Evolutionary conservation across 2,888 invertebrate species (phyloP).

Genomic region (Polietes domitor): DNA sequence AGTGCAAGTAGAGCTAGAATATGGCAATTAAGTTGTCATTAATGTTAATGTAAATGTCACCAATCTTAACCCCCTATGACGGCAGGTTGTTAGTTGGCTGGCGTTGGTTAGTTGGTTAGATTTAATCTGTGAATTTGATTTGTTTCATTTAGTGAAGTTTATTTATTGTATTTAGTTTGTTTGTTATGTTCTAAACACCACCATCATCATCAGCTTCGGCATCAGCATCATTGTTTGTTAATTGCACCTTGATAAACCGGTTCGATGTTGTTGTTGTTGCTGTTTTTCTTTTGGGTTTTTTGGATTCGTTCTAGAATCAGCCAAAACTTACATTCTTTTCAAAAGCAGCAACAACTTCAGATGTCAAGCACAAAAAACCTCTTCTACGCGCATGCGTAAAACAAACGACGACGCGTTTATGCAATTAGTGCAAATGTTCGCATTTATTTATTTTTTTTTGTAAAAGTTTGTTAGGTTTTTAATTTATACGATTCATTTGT

Average conservation of each 20-base stretch:
- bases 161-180: constrained; percentile 10
- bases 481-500: constrained; percentile 63
- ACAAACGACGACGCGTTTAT: constrained; percentile 54
- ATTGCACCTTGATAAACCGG: constrained; percentile 61
- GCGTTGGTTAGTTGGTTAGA: neutral
- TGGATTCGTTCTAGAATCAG: constrained; percentile 48
- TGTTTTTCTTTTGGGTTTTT: neutral
- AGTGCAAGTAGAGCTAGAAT: too few relatives aligned
- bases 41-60: constrained; percentile 17
- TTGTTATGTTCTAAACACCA: constrained; percentile 12
- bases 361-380: constrained; percentile 3
- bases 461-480: constrained; percentile 29
- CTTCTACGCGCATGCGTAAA: constrained; percentile 55
- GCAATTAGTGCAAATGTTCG: constrained; percentile 65
- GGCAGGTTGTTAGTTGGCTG: neutral
- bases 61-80: constrained; percentile 5
- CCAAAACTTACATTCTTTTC: constrained; percentile 40
- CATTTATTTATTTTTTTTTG: constrained; percentile 32
- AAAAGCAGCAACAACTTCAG: constrained; percentile 14
- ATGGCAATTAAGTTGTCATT: constrained; percentile 13
- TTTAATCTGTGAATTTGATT: constrained; percentile 25
- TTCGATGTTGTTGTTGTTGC: constrained; percentile 24
- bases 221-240: constrained; percentile 52
- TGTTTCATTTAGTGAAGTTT: constrained; percentile 21
- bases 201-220: constrained; percentile 20